These are phyloP conservation scores for Agelas oroides DNA, from an alignment of 37 sponge, comb jelly and placozoan genomes.

Conservation along the genomic window DNA sequence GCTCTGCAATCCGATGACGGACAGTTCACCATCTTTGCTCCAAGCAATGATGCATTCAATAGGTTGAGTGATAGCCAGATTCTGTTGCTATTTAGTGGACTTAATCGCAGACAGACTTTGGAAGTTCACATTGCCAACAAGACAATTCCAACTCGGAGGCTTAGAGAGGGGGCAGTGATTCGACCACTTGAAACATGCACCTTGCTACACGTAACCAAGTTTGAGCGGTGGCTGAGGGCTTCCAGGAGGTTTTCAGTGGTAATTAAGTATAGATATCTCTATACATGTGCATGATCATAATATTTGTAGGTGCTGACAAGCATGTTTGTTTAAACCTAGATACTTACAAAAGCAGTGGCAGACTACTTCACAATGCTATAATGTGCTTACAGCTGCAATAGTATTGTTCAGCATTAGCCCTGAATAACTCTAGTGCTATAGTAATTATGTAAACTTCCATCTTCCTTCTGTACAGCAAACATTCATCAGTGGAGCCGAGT, in stretches of 20 bases:
- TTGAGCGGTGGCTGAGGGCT: too few species aligned
- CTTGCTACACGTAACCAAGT: slow-evolving; percentile 21
- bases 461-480: neutral
- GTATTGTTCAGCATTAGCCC: too few species aligned
- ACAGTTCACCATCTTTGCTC: slow-evolving; percentile 43
- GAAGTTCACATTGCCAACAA: neutral
- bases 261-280: neutral
- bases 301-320: too few species aligned
- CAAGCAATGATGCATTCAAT: slow-evolving; percentile 25
- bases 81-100: neutral
- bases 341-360: too few species aligned
- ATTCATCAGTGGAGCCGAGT: slow-evolving; percentile 28
- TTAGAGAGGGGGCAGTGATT: neutral
- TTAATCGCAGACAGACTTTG: neutral
- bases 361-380: too few species aligned
- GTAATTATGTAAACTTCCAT: too few species aligned
- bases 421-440: too few species aligned
- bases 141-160: neutral
- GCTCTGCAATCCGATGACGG: neutral
- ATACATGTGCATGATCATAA: too few species aligned
- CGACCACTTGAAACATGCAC: neutral
- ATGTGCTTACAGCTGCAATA: too few species aligned
- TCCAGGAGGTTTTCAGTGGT: neutral
- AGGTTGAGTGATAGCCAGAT: neutral
- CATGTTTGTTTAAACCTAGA: too few species aligned